phyloP scores from a whole-genome alignment of 2,888 invertebrate genomes.

The Schrankia costaestrigalis region DNA sequence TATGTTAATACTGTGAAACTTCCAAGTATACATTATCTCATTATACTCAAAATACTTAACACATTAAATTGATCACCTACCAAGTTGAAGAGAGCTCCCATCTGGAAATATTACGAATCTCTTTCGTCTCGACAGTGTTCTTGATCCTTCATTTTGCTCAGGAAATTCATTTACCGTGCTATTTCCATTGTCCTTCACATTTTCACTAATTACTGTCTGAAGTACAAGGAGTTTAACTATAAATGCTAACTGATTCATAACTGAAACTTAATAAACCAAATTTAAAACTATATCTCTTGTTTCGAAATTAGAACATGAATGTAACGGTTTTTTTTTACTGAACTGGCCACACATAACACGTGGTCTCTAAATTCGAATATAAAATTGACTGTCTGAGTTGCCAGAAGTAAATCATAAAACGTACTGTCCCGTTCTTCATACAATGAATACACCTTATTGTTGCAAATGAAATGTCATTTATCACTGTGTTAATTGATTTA shows the following conservation, averaged over 20 bases:
- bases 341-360: conserved; percentile 18
- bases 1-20: too few relatives aligned
- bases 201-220: conserved; percentile 40
- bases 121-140: conserved; percentile 75
- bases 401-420: conserved; percentile 46
- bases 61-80: conserved; percentile 53
- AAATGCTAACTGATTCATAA: conserved; percentile 24
- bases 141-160: conserved; percentile 42
- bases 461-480: conserved; percentile 68
- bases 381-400: conserved; percentile 34
- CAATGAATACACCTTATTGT: conserved; percentile 39
- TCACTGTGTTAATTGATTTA: conserved; percentile 63
- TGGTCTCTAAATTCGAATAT: conserved; percentile 16
- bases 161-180: conserved; percentile 38
- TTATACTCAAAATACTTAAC: conserved; percentile 27
- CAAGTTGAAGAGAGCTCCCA: conserved; percentile 82
- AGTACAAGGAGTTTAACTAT: conserved; percentile 34
- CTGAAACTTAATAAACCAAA: conserved; percentile 11
- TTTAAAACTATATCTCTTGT: conserved; percentile 1
- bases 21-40: conserved; percentile 8
- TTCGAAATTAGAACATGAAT: conserved; percentile 22
- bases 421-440: conserved; percentile 48
- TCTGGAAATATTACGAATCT: conserved; percentile 82
- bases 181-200: conserved; percentile 36
- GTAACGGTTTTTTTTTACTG: conserved; percentile 17